Conservation (phyloP, 1,140 invertebrate species). For the Drosophila insularis region DNA sequence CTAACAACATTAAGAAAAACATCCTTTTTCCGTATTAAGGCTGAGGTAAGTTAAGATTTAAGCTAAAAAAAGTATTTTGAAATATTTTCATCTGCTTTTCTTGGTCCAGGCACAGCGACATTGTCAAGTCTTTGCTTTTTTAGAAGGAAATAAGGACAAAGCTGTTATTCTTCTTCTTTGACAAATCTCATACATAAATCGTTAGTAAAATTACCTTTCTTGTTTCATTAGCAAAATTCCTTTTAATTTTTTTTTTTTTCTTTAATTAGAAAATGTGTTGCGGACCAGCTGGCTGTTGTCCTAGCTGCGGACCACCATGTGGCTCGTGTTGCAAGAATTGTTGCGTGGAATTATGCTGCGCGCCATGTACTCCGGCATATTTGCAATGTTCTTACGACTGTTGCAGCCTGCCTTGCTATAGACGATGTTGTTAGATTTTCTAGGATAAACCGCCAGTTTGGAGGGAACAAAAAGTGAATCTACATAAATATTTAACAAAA, state of each 20-base stretch:
- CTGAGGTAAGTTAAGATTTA: background rate
- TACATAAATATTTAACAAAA: too few species aligned
- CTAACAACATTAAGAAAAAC: background rate
- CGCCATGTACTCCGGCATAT: conserved; percentile 60
- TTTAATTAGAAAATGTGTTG: conserved; percentile 54
- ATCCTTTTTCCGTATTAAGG: conserved; percentile 3
- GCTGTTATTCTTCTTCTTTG: background rate
- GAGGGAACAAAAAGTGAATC: too few species aligned
- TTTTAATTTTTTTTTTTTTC: background rate
- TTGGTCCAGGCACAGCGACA: background rate
- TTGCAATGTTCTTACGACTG: conserved; percentile 42
- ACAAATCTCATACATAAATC: background rate
- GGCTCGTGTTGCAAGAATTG: conserved; percentile 38
- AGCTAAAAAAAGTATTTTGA: background rate
- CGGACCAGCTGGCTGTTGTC: conserved; percentile 52
- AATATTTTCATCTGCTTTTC: too few species aligned
- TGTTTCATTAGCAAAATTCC: conserved; percentile 22
- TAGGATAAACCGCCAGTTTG: background rate
- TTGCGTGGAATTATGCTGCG: conserved; percentile 56
- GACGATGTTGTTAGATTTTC: conserved; percentile 38
- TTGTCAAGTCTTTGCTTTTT: background rate
- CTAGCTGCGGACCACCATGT: conserved; percentile 51
- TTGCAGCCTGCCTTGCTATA: conserved; percentile 22
- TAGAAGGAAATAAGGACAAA: conserved; percentile 26
- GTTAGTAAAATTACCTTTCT: background rate